Evolutionary conservation across 2,113 vertebrate genomes (phyloP), one percentile per base, ranked within the genome.

Genomic region (Tapirus terrestris): DNA sequence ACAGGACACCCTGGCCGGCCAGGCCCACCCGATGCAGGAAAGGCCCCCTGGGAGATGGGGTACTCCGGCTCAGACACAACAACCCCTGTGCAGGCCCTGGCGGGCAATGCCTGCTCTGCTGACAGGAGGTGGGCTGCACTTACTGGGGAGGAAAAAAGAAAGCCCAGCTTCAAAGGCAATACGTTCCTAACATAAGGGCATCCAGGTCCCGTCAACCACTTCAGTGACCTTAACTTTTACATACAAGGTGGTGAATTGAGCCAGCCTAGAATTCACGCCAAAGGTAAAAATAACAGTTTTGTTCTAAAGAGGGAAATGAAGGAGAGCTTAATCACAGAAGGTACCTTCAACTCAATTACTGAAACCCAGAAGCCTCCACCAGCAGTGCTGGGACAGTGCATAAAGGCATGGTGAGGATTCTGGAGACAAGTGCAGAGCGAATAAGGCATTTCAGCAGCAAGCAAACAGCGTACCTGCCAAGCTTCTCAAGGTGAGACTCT

Each of bases 241-340:
- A 56, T 33, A 29, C 68, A 75, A 39, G 73, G 4, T 60, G 81
- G 70, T 65, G 65, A 94, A 45, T 1, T 60, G 45, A 67, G 56
- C 45, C 73, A 85, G 77, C 82, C 82, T 63, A 81, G 67, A 93
- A 96, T 72, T 65, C 31, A 95, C 29, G 36, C n/a, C n/a, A 43
- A 86, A 94, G 76, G 63, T 27, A 88, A 76, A 89, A 73, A 77
- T 29, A 43, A 29, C 18, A 39, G 5, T 63, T 87, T 56, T 83
- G 63, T 93, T 84, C 51, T 68, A 92, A 90, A 92, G 84, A 36
- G 51, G 87, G 67, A 67, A 76, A 63, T 65, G 82, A 53, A 73
- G 88, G 45, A 18, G 27, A 63, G 60, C 36, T 91, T 56, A 76
- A 60, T 89, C 61, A 48, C 18, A 12, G 58, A 43, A 43, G 43